Evolutionary conservation across 2,797 vertebrate species (phyloP), one percentile per base, ranked within the genome.

Genomic region (Natrix natrix): DNA sequence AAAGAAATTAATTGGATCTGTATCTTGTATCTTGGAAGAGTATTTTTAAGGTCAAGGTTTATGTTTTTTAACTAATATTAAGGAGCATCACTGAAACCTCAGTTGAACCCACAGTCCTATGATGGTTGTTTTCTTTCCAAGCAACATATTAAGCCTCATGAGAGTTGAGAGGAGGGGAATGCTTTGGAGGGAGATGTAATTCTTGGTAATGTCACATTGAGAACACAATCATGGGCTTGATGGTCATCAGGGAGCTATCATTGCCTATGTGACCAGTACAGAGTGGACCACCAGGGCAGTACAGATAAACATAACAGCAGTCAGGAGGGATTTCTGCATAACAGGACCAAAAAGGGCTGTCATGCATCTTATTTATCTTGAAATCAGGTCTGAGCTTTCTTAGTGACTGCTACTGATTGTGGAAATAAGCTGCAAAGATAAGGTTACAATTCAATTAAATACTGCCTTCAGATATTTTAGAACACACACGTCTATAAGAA

Each of bases 271-370:
- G 94, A 94, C 91, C 90, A 95, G 95, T 88, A 94, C 43, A 88
- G 92, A 92, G 61, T 86, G 93, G 96, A 95, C 96, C 96, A 96
- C 96, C 96, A 94, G 92, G 88, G 94, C 91, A 94, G 93, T 2
- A 0, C 1, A 96, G 94, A 96, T 95, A 97, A 97, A 97, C 91
- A 93, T 88, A 90, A 94, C 5, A 95, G 93, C 87, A 95, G 61
- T 83, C 94, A 88, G 93, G 94, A 90, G 91, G 87, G 91, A 95
- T 88, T 74, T 89, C 43, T 89, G 56, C 52, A 93, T 89, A 48
- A 48, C 28, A 83, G 52, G 83, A 90, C 91, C 88, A 74, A 90
- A 74, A 69, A 87, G 26, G 26, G 55, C 92, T 93, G 92, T 74
- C 87, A 93, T 89, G 43, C 26, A 94, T 92, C 92, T 93, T 91